Conservation (phyloP, 2,797 vertebrate genomes). For the Chloroceryle inda region DNA sequence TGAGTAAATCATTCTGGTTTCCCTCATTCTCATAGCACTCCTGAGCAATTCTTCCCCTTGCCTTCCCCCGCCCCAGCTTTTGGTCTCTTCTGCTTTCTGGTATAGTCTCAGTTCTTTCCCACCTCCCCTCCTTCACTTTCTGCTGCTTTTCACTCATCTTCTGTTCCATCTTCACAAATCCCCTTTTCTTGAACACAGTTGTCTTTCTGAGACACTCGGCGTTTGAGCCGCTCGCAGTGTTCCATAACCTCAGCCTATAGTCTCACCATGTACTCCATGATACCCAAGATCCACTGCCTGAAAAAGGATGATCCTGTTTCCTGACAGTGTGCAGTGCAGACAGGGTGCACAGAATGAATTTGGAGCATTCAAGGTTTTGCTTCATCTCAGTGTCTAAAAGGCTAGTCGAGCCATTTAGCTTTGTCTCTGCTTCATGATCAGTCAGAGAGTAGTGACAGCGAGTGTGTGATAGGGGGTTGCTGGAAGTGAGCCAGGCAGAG, state of each 20-base stretch:
- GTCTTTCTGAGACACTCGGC: rapidly evolving
- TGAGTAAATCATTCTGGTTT: neutral
- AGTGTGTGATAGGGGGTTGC: neutral
- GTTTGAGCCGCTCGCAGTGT: neutral
- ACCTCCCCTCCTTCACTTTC: neutral
- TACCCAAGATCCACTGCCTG: neutral
- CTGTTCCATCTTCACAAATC: neutral
- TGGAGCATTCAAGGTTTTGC: neutral
- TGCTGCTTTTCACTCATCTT: neutral
- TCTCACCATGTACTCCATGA: neutral
- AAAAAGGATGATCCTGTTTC: neutral
- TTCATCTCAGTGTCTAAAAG: neutral
- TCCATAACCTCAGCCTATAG: neutral
- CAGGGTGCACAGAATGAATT: neutral
- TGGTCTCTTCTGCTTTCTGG: neutral
- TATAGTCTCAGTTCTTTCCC: neutral
- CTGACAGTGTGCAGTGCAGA: neutral
- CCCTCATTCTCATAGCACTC: neutral
- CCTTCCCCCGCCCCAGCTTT: neutral
- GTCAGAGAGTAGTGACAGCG: neutral
- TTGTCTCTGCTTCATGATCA: neutral
- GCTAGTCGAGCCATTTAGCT: neutral
- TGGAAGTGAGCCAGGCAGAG: neutral
- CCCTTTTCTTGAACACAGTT: neutral
- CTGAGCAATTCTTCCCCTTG: neutral